Evolutionary conservation across 1,140 invertebrate genomes (phyloP), one percentile per base, ranked within the genome.

Genomic region (Trichoplusia ni): DNA sequence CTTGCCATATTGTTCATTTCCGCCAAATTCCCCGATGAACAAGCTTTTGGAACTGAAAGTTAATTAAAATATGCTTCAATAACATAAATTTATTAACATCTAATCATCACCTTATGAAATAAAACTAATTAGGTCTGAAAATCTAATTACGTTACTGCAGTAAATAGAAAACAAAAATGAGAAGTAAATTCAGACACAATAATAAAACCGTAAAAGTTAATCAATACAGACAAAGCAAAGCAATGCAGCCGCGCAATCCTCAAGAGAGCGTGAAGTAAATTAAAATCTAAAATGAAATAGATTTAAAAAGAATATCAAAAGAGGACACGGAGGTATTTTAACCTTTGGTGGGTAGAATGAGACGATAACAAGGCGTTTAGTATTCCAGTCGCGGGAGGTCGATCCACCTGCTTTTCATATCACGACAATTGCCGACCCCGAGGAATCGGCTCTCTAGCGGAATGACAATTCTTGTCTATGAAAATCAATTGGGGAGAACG

Each of bases 361-460:
- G 80, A 87, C 77, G 82, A 82, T 86, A 87, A 87, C 77, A 80
- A 84, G 83, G 71, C 69, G 66, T 79, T 87, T 87, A 86, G 79
- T 87, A 88, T 88, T 88, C 85, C 56, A 83, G 68, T 65, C 81
- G 81, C 78, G 83, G 61, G 74, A 75, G 71, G 73, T 79, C 81
- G 78, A 86, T 86, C 82, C 81, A 83, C 82, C 82, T 86, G 85
- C 81, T 84, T 88, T 88, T 88, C 81, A 88, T 88, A 83, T 83
- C 80, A 85, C 81, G 82, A 82, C 81, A 76, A 82, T 87, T 86
- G 83, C 81, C 75, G 78, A 73, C 82, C 82, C 78, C 65, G 65
- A 75, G 79, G 76, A 80, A 75, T 81, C 74, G 76, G 71, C 77
- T 84, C 79, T 81, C 74, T 31, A 54, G 46, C 71, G 71, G 82